Percentiles rank a stretch among this genome's conserved stretches.
These are phyloP conservation scores for Aurelia coerulea DNA, from an alignment of 30 jellyfish, hydroid and myxozoan species.

Conservation along the genomic window DNA sequence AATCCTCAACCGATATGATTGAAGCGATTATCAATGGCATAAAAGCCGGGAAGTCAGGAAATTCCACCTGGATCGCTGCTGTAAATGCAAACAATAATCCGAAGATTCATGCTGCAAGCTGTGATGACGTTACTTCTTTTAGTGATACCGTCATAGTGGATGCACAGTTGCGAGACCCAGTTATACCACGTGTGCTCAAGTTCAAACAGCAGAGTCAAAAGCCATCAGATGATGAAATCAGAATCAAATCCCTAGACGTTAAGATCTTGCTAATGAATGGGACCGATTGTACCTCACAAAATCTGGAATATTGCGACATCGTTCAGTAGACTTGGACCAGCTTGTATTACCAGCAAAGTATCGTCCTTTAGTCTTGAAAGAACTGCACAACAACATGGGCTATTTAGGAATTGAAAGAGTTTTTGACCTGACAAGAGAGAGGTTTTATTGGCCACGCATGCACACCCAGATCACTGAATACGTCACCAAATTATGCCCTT, in stretches of 20 bases:
- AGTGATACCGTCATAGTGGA: conserved; percentile 9
- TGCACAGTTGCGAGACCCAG: conserved; percentile 39
- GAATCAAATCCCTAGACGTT: conserved; percentile 7
- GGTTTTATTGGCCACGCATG: conserved; percentile 66
- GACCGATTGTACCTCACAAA: conserved; percentile 7
- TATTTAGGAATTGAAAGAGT: conserved; percentile 62
- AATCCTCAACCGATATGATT: background rate
- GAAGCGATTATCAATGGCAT: conserved; percentile 29
- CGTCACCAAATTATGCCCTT: conserved; percentile 32
- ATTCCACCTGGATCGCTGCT: conserved; percentile 43
- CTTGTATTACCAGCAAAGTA: conserved; percentile 23
- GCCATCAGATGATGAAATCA: conserved; percentile 28
- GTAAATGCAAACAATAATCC: conserved; percentile 7
- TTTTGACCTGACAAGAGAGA: conserved; percentile 9
- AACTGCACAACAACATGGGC: conserved; percentile 54
- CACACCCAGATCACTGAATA: conserved; percentile 13
- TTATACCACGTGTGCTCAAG: conserved; percentile 29
- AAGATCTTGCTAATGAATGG: conserved; percentile 10
- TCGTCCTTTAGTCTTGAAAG: conserved; percentile 8
- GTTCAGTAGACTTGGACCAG: conserved; percentile 15
- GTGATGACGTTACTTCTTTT: background rate
- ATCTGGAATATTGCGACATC: conserved; percentile 14
- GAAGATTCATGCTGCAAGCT: conserved; percentile 1
- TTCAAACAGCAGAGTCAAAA: conserved; percentile 22
- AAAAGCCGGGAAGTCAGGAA: conserved; percentile 1